Conservation (phyloP, 2,888 invertebrate genomes). For the Conus canariensis region DNA sequence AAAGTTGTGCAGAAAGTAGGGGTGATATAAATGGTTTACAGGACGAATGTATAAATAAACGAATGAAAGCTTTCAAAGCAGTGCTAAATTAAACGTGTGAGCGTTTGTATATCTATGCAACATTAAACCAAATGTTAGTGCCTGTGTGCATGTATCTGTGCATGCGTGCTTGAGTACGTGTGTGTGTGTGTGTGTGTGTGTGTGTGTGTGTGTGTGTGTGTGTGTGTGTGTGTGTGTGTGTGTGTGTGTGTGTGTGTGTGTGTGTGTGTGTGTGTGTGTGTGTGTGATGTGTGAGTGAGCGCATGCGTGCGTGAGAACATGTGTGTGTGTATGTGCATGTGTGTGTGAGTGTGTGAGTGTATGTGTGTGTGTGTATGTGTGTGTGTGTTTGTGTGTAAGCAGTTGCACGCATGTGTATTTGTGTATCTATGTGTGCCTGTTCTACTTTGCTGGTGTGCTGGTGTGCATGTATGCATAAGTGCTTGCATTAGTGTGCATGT, state of each 20-base stretch:
- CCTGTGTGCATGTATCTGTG: too few relatives aligned
- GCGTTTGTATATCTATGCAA: too few relatives aligned
- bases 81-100: too few relatives aligned
- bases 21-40: too few relatives aligned
- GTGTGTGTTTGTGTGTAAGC: not conserved
- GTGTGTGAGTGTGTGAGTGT: not conserved
- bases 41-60: too few relatives aligned
- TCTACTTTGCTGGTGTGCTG: not conserved
- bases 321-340: not conserved
- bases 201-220: not conserved
- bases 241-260: slow-evolving; percentile 10
- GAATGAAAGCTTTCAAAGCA: too few relatives aligned
- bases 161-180: too few relatives aligned
- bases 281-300: not conserved
- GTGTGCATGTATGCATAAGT: not conserved
- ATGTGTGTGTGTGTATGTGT: not conserved
- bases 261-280: not conserved
- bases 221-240: slow-evolving; percentile 10
- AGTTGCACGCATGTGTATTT: not conserved
- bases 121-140: too few relatives aligned
- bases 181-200: not conserved
- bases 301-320: too few relatives aligned
- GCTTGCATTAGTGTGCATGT: not conserved
- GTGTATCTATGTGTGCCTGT: not conserved
- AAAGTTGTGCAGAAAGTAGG: too few relatives aligned